Evolutionary conservation across 2,888 invertebrate genomes (phyloP), one percentile per base, ranked within the genome.

Genomic region (Scelioninae gen. 2): DNA sequence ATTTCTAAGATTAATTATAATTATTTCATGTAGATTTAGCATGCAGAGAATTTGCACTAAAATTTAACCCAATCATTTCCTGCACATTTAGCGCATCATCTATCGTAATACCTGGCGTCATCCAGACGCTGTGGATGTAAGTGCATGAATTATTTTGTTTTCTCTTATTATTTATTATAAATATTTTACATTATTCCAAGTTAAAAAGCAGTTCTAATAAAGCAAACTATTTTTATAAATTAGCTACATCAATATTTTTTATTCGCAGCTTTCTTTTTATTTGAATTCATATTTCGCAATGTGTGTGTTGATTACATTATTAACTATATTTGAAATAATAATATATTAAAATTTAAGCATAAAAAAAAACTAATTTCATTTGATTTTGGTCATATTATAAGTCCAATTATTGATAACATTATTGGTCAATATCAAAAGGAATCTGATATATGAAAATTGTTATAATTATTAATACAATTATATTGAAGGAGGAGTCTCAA

Each of bases 91-190:
- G 86, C 81, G 79, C 79, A 78, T 84, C 82, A 81, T 78, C 79
- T 82, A 84, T 83, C 85, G 85, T 76, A 79, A 79, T 77, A 78
- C 77, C 76, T 81, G 82, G 80, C 84, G 82, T 80, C 82, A 84
- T 58, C 81, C 80, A 75, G 78, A 80, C 70, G 77, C 76, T 79
- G 67, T 78, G 70, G 74, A 80, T 78, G 86, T 86, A 85, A 86
- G 86, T 86, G 85, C 85, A 85, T 85, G 85, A 65, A 33, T 70
- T 45, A 61, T 64, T 71, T 53, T 53, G 58, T 69, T 63, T 57
- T 19, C 13, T 35, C 73, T 77, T 33, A 35, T 19, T 39, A 16
- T 16, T n/a, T n/a, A n/a, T n/a, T n/a, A n/a, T n/a, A 22, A 22
- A 22, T 22, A 22, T 22, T 22, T 22, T 5, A 22, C 22, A 22